A percentile compares a stretch with the other conserved stretches of the same genome.
These are phyloP conservation scores for Leucophora obtusa DNA, from an alignment of 2,888 invertebrate genomes.

Conservation along the genomic window DNA sequence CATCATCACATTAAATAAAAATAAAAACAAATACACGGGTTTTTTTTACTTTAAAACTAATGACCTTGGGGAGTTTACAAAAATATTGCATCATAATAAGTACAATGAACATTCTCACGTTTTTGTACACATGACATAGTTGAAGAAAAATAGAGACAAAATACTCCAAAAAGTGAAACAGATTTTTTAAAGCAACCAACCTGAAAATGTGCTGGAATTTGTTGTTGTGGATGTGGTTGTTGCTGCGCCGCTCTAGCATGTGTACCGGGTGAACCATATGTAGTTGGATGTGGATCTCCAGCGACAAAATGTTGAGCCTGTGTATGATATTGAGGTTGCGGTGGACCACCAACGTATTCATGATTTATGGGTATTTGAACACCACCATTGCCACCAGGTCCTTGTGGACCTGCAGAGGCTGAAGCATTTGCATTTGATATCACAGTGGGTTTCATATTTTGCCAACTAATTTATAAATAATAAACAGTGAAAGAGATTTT, in stretches of 20 bases:
- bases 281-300: constrained; percentile 49
- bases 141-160: background rate
- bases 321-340: constrained; percentile 54
- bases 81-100: constrained; percentile 26
- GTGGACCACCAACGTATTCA: constrained; percentile 67
- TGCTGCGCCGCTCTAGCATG: constrained; percentile 60
- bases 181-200: constrained; percentile 46
- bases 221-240: constrained; percentile 61
- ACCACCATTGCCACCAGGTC: constrained; percentile 67
- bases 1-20: constrained; percentile 29
- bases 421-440: constrained; percentile 70
- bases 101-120: background rate
- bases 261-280: constrained; percentile 65
- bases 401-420: constrained; percentile 54
- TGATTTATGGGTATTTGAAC: constrained; percentile 73
- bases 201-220: constrained; percentile 68
- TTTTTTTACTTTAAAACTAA: constrained; percentile 17
- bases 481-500: background rate
- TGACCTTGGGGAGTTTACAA: constrained; percentile 18
- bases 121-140: background rate
- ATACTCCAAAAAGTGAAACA: background rate
- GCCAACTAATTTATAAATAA: constrained; percentile 3
- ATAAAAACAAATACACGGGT: constrained; percentile 18
- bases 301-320: constrained; percentile 47
- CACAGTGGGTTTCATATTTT: constrained; percentile 76